Evolutionary conservation across 1,140 invertebrate genomes (phyloP), one percentile per base, ranked within the genome.

Genomic region (Aleiodes sp.): DNA sequence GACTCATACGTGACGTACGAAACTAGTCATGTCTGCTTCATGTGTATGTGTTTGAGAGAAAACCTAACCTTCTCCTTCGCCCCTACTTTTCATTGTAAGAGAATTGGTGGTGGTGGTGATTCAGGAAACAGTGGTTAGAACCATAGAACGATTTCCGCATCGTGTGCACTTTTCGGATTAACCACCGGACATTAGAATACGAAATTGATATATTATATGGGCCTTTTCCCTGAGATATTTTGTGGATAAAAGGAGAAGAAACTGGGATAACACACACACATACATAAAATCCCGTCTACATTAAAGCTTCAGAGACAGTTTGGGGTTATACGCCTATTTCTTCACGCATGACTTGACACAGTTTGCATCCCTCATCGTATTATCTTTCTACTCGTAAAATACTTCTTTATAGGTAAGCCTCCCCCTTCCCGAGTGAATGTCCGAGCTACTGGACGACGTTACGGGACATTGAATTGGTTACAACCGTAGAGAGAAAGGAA

Each of bases 131-230:
- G 67, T 24, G 41, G 67, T 43, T 52, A 65, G 74, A 72, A 72
- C 73, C 72, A 72, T 74, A 59, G 26, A 59, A 59, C 73, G 76
- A 75, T 81, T 79, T 81, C 78, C 78, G 77, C 78, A 73, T 69
- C 68, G 77, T 80, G 77, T 77, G 77, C 79, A 79, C 78, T 80
- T 81, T 81, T 81, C 70, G 78, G 75, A 81, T 80, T 80, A 80
- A 80, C 79, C 75, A 77, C 73, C 71, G 75, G 77, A 79, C 79
- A 81, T 81, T 81, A 80, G 78, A 81, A 80, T 81, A 80, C 79
- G 74, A 77, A 80, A 81, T 81, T 81, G 79, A 81, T 80, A 81
- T 81, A 79, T 80, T 63, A 69, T 78, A 79, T 76, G 75, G 75
- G 65, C 14, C 24, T 59, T 31, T 59, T 59, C 56, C 31, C 24